Evolutionary conservation across 2,888 invertebrate genomes (phyloP).

Genomic region (Omphaloscelis lunosa): DNA sequence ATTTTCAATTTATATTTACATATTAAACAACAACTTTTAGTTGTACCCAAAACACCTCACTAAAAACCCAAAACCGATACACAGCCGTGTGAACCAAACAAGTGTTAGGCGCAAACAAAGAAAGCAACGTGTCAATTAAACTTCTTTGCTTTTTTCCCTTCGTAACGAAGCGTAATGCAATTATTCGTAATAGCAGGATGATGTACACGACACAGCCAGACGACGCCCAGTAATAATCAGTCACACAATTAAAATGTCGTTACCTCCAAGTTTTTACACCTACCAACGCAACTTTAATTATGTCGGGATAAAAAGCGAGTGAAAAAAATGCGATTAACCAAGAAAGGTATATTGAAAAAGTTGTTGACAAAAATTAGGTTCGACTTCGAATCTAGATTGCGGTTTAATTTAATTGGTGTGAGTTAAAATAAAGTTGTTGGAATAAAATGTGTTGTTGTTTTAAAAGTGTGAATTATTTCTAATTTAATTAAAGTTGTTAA

Average conservation of each 20-base stretch:
- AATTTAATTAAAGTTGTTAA: background rate
- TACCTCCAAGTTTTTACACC: slow-evolving; percentile 88
- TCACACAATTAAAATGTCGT: slow-evolving; percentile 90
- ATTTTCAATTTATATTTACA: background rate
- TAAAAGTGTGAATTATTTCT: background rate
- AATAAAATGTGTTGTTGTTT: slow-evolving; percentile 10
- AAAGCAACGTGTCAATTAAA: slow-evolving; percentile 89
- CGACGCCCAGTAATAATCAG: slow-evolving; percentile 87
- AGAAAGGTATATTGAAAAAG: slow-evolving; percentile 67
- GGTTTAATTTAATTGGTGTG: slow-evolving; percentile 43
- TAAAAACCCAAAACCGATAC: slow-evolving; percentile 45
- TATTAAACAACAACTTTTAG: background rate
- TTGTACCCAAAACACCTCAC: slow-evolving; percentile 20
- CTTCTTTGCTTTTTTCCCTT: slow-evolving; percentile 87
- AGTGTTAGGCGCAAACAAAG: slow-evolving; percentile 87
- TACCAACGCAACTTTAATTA: slow-evolving; percentile 85
- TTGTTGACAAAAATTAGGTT: slow-evolving; percentile 64
- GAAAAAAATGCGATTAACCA: slow-evolving; percentile 75
- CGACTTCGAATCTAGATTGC: slow-evolving; percentile 30
- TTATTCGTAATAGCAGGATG: slow-evolving; percentile 90
- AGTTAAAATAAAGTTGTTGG: background rate
- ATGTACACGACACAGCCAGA: slow-evolving; percentile 83
- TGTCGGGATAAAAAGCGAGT: slow-evolving; percentile 78
- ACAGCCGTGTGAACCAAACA: slow-evolving; percentile 82
- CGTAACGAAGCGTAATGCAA: slow-evolving; percentile 90